phyloP scores from a whole-genome alignment of 2,888 invertebrate genomes.

The Epistrophe grossulariae region DNA sequence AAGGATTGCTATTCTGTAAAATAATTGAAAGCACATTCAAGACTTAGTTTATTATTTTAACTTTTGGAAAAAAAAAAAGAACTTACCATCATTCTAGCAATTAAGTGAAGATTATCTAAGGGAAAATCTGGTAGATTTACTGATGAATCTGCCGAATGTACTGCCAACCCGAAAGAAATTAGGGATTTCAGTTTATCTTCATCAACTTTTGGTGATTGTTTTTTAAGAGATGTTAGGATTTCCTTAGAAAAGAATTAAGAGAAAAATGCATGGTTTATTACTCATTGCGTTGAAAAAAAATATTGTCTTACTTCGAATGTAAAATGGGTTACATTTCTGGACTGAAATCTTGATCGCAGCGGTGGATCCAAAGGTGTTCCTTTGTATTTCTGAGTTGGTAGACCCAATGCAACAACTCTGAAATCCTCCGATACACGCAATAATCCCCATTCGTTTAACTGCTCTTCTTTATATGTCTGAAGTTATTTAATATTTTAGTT shows the following conservation, averaged over 20 bases:
- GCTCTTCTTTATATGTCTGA: conserved; percentile 91
- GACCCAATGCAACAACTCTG: conserved; percentile 95
- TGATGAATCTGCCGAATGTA: conserved; percentile 90
- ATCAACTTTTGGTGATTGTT: conserved; percentile 85
- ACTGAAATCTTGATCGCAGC: conserved; percentile 96
- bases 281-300: too few species aligned
- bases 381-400: conserved; percentile 93
- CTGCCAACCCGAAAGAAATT: conserved; percentile 91
- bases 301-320: conserved; percentile 77
- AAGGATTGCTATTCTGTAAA: conserved; percentile 89
- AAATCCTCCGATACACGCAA: conserved; percentile 96
- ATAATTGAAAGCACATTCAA: conserved; percentile 7
- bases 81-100: conserved; percentile 84
- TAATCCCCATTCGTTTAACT: conserved; percentile 93
- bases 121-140: conserved; percentile 94
- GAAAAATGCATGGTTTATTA: too few species aligned
- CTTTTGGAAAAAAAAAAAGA: not conserved
- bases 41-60: not conserved
- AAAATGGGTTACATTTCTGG: conserved; percentile 89
- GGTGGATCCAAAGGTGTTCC: conserved; percentile 99
- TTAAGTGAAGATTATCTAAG: conserved; percentile 89
- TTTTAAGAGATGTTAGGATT: conserved; percentile 84
- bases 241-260: conserved; percentile 82
- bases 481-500: conserved; percentile 58
- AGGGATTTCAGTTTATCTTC: conserved; percentile 82